Base-by-base conservation (phyloP, 2,888 invertebrate genomes). In the Ectropis crepuscularia region DNA sequence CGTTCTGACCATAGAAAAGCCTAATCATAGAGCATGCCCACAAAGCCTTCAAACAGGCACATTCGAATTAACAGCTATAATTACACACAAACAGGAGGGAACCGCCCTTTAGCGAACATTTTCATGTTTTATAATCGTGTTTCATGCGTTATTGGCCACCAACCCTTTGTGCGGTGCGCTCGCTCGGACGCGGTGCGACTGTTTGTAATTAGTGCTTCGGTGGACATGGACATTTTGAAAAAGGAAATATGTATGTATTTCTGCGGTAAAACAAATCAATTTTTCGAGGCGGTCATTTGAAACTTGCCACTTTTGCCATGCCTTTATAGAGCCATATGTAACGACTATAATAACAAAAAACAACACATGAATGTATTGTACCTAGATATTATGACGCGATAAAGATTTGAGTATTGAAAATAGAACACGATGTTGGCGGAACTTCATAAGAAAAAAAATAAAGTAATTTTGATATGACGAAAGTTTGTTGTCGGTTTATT, bases 121-220 rank as follows among this genome's bases (percentile, higher is more conserved):
- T 91, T 88, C 90, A 89, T 89, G 89, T 91, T 89, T 87, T 85
- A 86, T 88, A 92, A 91, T 91, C 91, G 85, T 86, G 90, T 92
- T 91, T 87, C 89, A 92, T 91, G 91, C 91, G 87, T 92, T 91
- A 92, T 92, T 92, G 90, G 88, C 77, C 71, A 72, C 75, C 75
- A 79, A 79, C 87, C 87, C 88, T 88, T 87, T 87, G 85, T 83
- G 77, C 53, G 63, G 71, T 54, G 65, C 78, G 78, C 68, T 76
- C 86, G 83, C 74, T 65, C 62, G 74, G 72, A 69, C 65, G 77
- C 70, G 65, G 79, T 84, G 86, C 85, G 78, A 69, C 70, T 65
- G 50, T 57, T 57, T 61, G 61, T 50, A 39, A 46, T 53, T 53
- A 58, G 48, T 42, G 43, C 16, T 57, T 11, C 16, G 37, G 16